Base-by-base conservation (phyloP, 2,113 vertebrate species). In the Neodon shergylaensis region DNA sequence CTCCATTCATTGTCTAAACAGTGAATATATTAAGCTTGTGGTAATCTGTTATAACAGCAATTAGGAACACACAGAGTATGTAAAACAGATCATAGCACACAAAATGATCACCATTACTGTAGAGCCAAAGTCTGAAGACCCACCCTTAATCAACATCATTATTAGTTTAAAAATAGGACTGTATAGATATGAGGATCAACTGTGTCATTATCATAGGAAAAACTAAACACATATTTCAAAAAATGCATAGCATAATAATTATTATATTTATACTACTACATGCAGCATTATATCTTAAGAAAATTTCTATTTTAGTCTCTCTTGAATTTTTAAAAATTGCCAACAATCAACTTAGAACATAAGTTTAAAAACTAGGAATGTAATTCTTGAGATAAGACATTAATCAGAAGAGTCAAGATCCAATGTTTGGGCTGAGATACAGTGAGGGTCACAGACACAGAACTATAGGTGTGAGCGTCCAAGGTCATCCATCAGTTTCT, bases 321-420 rank as follows among this genome's bases (percentile, higher is more conserved):
- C 87, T 36, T 84, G 54, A 92, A 70, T 47, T 63, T n/a, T 68
- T 54, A 94, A 89, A 94, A 92, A 70, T 5, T 88, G 90, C 31
- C 74, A 77, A 74, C 42, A 91, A 94, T 61, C 31, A 81, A 81
- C n/a, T 68, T 82, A n/a, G 21, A 44, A 88, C 22, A 58, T 47
- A 88, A 76, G 54, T 13, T 85, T 22, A 58, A 84, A 95, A 92
- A 10, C 33, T 28, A 8, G 54, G 33, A 54, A 52, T 44, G 4
- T 31, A 14, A 26, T 28, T 94, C 61, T 81, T 84, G 49, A 76
- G 66, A 63, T 22, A 73, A 39, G 11, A 78, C 4, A 16, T 26
- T 54, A 44, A 49, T 73, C 47, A 77, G 33, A 63, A 76, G 61
- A 39, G 58, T 36, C 88, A 82, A 81, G 26, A 63, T 10, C 14